Conservation (phyloP, 2,113 vertebrate genomes). For the Stigmatopora nigra region DNA sequence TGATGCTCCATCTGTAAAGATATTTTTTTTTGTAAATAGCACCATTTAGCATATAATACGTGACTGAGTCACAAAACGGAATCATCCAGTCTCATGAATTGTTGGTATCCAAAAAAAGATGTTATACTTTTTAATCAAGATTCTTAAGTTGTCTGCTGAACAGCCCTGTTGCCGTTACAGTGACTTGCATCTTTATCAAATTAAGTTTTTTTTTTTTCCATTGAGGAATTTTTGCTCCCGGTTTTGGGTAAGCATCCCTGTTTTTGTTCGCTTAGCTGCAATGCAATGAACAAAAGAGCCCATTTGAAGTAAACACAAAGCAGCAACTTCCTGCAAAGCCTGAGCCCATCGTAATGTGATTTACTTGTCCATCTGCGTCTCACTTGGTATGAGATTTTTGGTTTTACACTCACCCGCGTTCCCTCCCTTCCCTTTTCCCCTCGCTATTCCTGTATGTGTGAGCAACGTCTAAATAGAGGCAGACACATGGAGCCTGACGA, state of each 20-base stretch:
- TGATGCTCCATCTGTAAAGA: too few species aligned
- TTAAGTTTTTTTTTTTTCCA: constrained; percentile 13
- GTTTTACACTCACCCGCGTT: constrained; percentile 24
- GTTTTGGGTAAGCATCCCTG: neutral
- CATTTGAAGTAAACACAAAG: constrained; percentile 54
- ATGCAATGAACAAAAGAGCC: constrained; percentile 48
- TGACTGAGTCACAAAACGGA: neutral
- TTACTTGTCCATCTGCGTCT: constrained; percentile 39
- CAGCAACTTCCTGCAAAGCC: constrained; percentile 56
- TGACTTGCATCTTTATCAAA: constrained; percentile 13
- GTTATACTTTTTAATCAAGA: neutral
- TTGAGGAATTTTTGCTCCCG: neutral
- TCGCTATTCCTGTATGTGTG: constrained; percentile 38
- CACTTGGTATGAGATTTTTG: constrained; percentile 21
- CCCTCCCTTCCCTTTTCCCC: constrained; percentile 14
- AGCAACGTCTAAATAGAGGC: constrained; percentile 30
- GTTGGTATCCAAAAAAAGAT: neutral
- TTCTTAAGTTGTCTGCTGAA: too few species aligned
- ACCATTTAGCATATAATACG: too few species aligned
- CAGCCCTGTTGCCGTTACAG: too few species aligned
- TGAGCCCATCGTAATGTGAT: constrained; percentile 23
- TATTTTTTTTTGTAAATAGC: too few species aligned
- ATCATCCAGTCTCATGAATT: too few species aligned
- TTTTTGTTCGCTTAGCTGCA: constrained; percentile 27
- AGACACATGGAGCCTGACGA: constrained; percentile 13